Conservation (phyloP, 2,888 invertebrate genomes). For the Temnothorax ravouxi region DNA sequence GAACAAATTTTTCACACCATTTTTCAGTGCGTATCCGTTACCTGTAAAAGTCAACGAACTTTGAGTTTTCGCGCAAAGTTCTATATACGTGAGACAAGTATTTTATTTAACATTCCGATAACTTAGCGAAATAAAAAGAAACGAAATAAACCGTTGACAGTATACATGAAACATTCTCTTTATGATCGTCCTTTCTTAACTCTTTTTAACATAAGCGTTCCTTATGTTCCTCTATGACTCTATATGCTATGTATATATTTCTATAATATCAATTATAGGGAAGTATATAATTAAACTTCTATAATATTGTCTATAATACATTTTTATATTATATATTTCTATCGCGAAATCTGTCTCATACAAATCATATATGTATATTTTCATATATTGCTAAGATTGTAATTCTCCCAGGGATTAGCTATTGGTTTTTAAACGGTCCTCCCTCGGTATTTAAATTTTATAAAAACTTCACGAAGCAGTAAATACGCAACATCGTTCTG, state of each 20-base stretch:
- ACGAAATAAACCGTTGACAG: slow-evolving; percentile 76
- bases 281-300: too few species aligned
- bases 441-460: not conserved
- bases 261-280: not conserved
- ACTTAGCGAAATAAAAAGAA: slow-evolving; percentile 69
- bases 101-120: slow-evolving; percentile 79
- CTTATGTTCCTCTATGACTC: too few species aligned
- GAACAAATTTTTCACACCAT: slow-evolving; percentile 64
- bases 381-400: too few species aligned
- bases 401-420: too few species aligned
- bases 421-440: not conserved
- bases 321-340: not conserved
- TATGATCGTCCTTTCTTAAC: not conserved
- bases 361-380: too few species aligned
- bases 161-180: slow-evolving; percentile 17
- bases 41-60: slow-evolving; percentile 49
- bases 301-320: too few species aligned
- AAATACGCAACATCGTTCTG: not conserved
- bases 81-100: slow-evolving; percentile 59
- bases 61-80: slow-evolving; percentile 57
- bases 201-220: not conserved
- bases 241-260: not conserved
- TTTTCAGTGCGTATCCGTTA: slow-evolving; percentile 69
- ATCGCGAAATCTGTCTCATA: too few species aligned
- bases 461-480: not conserved